These are phyloP conservation scores for Uropsilus gracilis DNA, from an alignment of 2,113 vertebrate species.

Conservation along the genomic window DNA sequence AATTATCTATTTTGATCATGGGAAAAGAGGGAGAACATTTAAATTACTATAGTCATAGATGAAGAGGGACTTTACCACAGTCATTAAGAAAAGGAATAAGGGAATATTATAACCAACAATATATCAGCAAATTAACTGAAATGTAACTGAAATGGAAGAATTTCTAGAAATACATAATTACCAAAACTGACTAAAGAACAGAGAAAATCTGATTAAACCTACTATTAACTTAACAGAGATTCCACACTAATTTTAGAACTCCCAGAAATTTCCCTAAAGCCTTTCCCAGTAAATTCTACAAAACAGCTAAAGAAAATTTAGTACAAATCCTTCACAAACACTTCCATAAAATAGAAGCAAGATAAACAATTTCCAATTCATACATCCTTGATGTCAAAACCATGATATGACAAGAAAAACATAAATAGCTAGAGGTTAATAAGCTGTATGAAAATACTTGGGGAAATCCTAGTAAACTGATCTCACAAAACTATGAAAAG, in stretches of 20 bases:
- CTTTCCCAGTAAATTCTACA: neutral
- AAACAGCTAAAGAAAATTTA: neutral
- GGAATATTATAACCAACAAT: neutral
- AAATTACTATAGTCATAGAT: slow-evolving; percentile 12
- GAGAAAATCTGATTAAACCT: neutral
- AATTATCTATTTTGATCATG: neutral
- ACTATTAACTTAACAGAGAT: neutral
- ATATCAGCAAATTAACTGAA: neutral
- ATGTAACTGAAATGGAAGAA: neutral
- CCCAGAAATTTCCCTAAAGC: neutral
- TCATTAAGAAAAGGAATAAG: neutral
- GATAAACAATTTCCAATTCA: neutral
- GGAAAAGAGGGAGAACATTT: neutral
- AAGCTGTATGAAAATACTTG: neutral
- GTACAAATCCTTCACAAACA: neutral
- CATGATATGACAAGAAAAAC: neutral
- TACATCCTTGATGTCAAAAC: neutral
- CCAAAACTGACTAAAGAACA: neutral
- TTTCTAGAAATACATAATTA: neutral
- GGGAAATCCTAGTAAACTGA: neutral
- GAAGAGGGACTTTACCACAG: neutral
- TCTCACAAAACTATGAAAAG: neutral
- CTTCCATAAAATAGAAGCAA: neutral
- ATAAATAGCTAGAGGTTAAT: neutral
- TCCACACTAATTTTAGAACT: neutral